Conservation (phyloP, 1,140 invertebrate species). For the Drosophila subobscura region DNA sequence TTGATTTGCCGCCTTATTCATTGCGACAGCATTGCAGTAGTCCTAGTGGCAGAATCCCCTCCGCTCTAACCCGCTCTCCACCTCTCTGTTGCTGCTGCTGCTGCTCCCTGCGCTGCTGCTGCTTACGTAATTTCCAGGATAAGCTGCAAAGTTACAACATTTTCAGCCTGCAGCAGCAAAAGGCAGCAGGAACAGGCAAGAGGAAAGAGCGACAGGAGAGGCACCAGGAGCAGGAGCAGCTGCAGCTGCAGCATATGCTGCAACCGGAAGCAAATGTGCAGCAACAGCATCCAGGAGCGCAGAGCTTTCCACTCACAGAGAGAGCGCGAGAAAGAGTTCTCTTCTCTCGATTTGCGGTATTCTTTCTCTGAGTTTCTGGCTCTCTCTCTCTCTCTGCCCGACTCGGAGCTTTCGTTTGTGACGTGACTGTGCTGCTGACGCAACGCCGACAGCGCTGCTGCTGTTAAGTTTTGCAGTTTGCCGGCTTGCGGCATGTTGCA, state of each 20-base stretch:
- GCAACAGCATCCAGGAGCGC: constrained; percentile 47
- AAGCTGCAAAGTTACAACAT: constrained; percentile 81
- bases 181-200: constrained; percentile 18
- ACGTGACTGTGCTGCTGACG: background rate
- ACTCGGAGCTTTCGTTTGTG: too few species aligned
- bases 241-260: constrained; percentile 51
- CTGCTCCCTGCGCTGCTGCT: constrained; percentile 60
- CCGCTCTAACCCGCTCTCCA: background rate
- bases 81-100: constrained; percentile 21
- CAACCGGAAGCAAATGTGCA: constrained; percentile 65
- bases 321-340: constrained; percentile 9
- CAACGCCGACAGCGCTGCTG: constrained; percentile 6
- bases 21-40: constrained; percentile 81
- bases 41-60: constrained; percentile 59
- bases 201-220: background rate
- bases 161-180: constrained; percentile 60
- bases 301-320: constrained; percentile 18
- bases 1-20: constrained; percentile 82
- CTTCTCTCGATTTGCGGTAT: constrained; percentile 8
- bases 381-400: background rate
- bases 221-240: constrained; percentile 24
- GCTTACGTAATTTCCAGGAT: constrained; percentile 81
- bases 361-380: background rate
- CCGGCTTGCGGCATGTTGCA: constrained; percentile 46
- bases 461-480: constrained; percentile 54